Base-by-base conservation (phyloP, 2,888 invertebrate species). In the Flabesymbios commensalis region DNA sequence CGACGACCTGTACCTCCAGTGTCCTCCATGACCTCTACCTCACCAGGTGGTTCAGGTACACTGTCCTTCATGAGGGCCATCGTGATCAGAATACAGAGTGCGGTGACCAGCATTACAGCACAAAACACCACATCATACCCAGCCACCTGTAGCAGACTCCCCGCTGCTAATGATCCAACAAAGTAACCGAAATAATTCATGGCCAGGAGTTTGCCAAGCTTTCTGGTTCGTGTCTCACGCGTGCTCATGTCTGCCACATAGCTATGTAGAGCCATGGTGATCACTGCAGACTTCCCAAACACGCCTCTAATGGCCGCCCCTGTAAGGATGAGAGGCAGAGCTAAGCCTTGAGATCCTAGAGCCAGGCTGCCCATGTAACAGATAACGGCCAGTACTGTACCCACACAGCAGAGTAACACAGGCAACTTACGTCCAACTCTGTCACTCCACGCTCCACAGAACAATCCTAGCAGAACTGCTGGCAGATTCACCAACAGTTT, bases 361-460 rank as follows among this genome's bases (percentile, higher is more conserved):
- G 58, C 29, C 43, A 66, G 53, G 55, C 77, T 75, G 29, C 71
- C 32, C 67, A 81, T 72, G 67, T 77, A 80, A 28, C 78, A 60
- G 24, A 78, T 52, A 22, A 79, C 77, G 2, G 78, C 76, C 17
- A 80, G 64, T 1, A 78, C 74, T 36, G 77, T 76, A 1, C 80
- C 81, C 3, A 78, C 57, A 58, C 78, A 76, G 1, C 80, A 78
- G 3, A 80, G 63, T 67, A 82, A 72, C 69, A 82, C 78, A 1
- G 75, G 75, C 39, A 72, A 47, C 57, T 81, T 81, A 22, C 82
- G 72, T 1, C 82, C 79, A 45, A 76, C 70, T 48, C 71, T 68
- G 65, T 82, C 81, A 57, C 81, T 81, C 78, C 81, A 82, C 4
- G 80, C 79, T 3, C 81, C 81, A 56, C 81, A 82, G 64, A 81